phyloP scores from a whole-genome alignment of 2,888 invertebrate species.

The Tineola bisselliella region DNA sequence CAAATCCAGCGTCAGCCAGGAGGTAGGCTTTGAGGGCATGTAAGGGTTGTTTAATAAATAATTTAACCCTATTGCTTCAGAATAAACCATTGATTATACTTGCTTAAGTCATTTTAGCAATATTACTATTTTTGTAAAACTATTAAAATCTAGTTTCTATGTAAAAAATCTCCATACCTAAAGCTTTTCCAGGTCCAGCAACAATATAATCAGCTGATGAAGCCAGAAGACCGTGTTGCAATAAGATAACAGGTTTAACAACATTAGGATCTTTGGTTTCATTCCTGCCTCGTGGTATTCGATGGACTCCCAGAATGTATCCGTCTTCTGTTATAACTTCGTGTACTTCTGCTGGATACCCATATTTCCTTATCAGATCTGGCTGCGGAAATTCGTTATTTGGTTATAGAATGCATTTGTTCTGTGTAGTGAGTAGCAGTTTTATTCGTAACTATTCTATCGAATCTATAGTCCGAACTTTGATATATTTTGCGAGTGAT shows the following conservation, averaged over 20 bases:
- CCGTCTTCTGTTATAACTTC: slow-evolving; percentile 32
- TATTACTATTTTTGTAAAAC: no score
- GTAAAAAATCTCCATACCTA: slow-evolving; percentile 24
- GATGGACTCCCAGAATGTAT: slow-evolving; percentile 35
- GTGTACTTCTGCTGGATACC: slow-evolving; percentile 37
- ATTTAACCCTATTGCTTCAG: no score
- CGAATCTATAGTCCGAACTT: no score
- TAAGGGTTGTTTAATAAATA: no score
- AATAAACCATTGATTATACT: no score
- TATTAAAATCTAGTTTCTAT: not conserved
- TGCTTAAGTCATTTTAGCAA: no score
- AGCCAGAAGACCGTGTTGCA: slow-evolving; percentile 38
- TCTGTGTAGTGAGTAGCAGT: no score
- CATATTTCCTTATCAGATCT: slow-evolving; percentile 33
- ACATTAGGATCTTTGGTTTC: slow-evolving; percentile 12
- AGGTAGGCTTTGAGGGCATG: slow-evolving; percentile 66
- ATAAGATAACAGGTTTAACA: slow-evolving; percentile 30
- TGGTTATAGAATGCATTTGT: no score
- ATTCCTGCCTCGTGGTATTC: slow-evolving; percentile 35
- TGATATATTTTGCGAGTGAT: no score
- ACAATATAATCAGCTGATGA: slow-evolving; percentile 27
- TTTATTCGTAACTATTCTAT: no score
- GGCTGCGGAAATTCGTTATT: slow-evolving; percentile 28
- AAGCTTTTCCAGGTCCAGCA: slow-evolving; percentile 27
- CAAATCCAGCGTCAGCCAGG: slow-evolving; percentile 72